Conservation (phyloP, 2,888 invertebrate genomes). For the Ligdia adustata region DNA sequence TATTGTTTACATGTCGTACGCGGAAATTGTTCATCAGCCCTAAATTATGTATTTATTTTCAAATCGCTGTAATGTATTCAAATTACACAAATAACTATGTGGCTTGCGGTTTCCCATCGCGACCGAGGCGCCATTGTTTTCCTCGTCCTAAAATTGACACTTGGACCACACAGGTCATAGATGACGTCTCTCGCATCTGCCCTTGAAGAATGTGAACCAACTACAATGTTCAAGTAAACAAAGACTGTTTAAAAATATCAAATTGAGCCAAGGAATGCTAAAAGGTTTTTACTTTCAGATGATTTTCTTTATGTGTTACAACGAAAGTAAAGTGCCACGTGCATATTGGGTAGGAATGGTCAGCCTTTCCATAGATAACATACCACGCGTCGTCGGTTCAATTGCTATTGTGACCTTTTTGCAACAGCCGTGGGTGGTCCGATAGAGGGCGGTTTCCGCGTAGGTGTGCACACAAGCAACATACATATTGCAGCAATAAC, state of each 20-base stretch:
- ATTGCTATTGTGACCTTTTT: slow-evolving; percentile 50
- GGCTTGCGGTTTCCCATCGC: slow-evolving; percentile 7
- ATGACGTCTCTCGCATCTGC: not conserved
- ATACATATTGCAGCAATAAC: slow-evolving; percentile 62
- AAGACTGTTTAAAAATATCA: not conserved
- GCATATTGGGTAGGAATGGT: slow-evolving; percentile 26
- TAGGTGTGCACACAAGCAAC: slow-evolving; percentile 40
- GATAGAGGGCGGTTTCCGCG: slow-evolving; percentile 42
- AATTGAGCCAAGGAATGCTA: too few species aligned
- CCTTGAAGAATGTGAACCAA: not conserved
- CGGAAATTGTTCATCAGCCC: slow-evolving; percentile 51
- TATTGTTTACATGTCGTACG: slow-evolving; percentile 55
- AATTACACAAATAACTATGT: slow-evolving; percentile 1
- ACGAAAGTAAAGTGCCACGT: too few species aligned
- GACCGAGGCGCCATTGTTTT: slow-evolving; percentile 9
- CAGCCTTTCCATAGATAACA: slow-evolving; percentile 18
- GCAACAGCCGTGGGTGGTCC: slow-evolving; percentile 44
- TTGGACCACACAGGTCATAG: not conserved
- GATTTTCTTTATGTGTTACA: too few species aligned
- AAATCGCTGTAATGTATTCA: slow-evolving; percentile 31
- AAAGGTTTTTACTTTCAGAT: too few species aligned
- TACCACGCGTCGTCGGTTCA: slow-evolving; percentile 37
- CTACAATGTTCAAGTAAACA: not conserved
- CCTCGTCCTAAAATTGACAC: slow-evolving; percentile 2
- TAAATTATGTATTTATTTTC: slow-evolving; percentile 45